phyloP scores from a whole-genome alignment of 2,888 invertebrate genomes.

The Tenthredo mesomela region DNA sequence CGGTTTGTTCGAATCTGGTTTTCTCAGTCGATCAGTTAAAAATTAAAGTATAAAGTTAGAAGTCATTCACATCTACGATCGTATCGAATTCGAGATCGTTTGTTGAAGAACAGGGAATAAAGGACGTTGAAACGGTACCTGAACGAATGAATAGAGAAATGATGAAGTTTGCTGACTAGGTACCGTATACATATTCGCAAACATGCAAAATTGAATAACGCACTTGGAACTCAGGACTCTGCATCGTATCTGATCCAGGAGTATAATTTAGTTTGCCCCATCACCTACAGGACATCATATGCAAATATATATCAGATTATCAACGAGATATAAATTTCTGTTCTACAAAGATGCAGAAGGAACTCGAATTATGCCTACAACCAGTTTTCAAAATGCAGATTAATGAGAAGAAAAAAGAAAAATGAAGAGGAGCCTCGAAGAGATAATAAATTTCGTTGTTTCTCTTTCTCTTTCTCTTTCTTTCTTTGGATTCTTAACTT shows the following conservation, averaged over 20 bases:
- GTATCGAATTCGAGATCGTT: not conserved
- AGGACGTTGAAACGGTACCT: not conserved
- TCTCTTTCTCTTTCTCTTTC: slow-evolving; percentile 46
- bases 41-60: not conserved
- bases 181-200: slow-evolving; percentile 72
- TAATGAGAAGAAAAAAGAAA: not conserved
- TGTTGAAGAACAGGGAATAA: not conserved
- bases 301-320: not conserved
- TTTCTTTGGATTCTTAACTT: not conserved
- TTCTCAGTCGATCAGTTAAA: not conserved
- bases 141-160: not conserved
- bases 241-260: not conserved
- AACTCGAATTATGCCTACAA: not conserved
- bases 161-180: not conserved
- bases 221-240: not conserved
- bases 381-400: not conserved
- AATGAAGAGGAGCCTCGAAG: no score
- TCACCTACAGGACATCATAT: not conserved
- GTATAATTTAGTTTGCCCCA: not conserved
- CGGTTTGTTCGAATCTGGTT: not conserved
- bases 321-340: not conserved
- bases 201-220: slow-evolving; percentile 75
- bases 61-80: not conserved
- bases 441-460: not conserved
- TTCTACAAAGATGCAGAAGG: no score